Base-by-base conservation (phyloP, 2,113 vertebrate species). In the Leptobrachium ailaonicum region DNA sequence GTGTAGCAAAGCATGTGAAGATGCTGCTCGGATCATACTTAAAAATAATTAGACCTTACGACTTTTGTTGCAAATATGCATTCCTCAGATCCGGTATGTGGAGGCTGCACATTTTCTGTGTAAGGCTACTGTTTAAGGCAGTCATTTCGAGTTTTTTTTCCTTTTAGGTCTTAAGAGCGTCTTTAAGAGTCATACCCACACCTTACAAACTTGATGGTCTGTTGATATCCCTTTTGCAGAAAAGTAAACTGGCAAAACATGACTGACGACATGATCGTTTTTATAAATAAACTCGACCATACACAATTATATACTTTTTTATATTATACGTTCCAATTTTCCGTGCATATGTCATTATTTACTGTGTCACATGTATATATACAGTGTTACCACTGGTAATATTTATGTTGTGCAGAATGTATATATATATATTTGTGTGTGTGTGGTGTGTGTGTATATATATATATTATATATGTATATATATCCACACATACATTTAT, bases 1-100 rank as follows among this genome's bases (percentile, higher is more conserved):
- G 91, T 91, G 90, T 92, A 92, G 91, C 87, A 93, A 86, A 92
- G 92, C 91, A 92, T 94, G 90, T 94, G 93, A 94, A 93, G 92
- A 93, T 91, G 91, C 88, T 87, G 92, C 90, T 85, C 89, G 89
- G 89, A 91, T 94, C 91, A 90, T 89, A 93, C 93, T 92, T 91
- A 92, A 93, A 94, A 92, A 93, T 94, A 94, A 94, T 94, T 93
- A 93, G 92, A 86, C 91, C 88, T 84, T 85, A 91, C 89, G 84
- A 87, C 86, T 87, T 91, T 93, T 88, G 89, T 90, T 81, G 83
- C 87, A 87, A 87, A 77, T 87, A 88, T 86, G 69, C 83, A 85
- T 85, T 87, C 90, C 85, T 76, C 85, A 79, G 72, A 64, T 73
- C 82, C 72, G 60, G 40, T 76, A 44, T 90, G 63, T 41, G 56